Evolutionary conservation across 2,888 invertebrate genomes (phyloP).

Genomic region (Taphrorychus bicolor): DNA sequence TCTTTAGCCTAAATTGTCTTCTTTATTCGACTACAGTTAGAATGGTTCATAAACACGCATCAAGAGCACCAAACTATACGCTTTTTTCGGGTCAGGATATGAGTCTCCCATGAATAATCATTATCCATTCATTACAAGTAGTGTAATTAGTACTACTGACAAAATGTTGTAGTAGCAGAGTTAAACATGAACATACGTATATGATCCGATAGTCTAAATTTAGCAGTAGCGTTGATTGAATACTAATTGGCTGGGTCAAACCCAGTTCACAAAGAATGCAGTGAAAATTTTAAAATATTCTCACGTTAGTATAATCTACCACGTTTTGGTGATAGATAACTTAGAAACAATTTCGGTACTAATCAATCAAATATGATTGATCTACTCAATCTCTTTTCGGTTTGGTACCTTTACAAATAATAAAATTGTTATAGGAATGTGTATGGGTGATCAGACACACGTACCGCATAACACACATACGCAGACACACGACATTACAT

Average conservation of each 20-base stretch:
- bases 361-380: too few species aligned
- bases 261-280: neutral
- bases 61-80: too few species aligned
- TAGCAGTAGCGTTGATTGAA: constrained; percentile 15
- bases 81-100: neutral
- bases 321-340: too few species aligned
- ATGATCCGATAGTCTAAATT: constrained; percentile 23
- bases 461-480: constrained; percentile 22
- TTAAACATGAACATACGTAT: constrained; percentile 11
- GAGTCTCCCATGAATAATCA: neutral
- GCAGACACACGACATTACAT: constrained; percentile 21
- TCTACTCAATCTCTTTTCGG: too few species aligned
- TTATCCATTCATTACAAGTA: neutral
- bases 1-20: neutral
- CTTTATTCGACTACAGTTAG: too few species aligned
- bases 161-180: constrained; percentile 14
- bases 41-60: too few species aligned
- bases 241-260: neutral
- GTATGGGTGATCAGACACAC: constrained; percentile 4
- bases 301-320: too few species aligned
- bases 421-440: too few species aligned
- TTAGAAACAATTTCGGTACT: too few species aligned
- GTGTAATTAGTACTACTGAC: constrained; percentile 3
- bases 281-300: neutral
- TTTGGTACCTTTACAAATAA: too few species aligned